A percentile compares a stretch with the other conserved stretches of the same genome.
These are phyloP conservation scores for Amphiprion percula DNA, from an alignment of 2,113 vertebrate species.

Conservation along the genomic window DNA sequence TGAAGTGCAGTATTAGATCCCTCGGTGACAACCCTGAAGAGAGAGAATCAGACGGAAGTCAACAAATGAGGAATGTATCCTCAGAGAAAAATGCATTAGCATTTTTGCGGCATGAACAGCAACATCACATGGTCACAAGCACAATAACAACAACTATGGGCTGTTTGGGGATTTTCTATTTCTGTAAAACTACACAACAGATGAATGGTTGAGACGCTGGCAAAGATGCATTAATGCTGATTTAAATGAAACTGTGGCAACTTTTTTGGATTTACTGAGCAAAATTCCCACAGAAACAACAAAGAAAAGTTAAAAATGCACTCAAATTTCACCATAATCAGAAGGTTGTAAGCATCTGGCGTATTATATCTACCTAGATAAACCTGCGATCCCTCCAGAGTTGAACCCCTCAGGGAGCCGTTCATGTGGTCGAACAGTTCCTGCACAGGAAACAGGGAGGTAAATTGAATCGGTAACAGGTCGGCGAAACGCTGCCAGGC, in stretches of 20 bases:
- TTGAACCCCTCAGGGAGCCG: conserved; percentile 88
- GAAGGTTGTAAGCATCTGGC: no score
- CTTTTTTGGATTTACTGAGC: no score
- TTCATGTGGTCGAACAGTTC: conserved; percentile 99
- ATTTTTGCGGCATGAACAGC: not conserved
- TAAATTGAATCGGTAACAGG: not conserved
- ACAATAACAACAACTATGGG: not conserved
- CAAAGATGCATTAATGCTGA: no score
- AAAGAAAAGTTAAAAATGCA: no score
- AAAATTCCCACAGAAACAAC: no score
- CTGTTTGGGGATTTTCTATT: no score
- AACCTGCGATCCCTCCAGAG: conserved; percentile 93
- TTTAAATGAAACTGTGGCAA: no score
- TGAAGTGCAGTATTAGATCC: conserved; percentile 96
- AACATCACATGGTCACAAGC: not conserved
- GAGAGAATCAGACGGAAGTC: not conserved
- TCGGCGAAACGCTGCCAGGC: accelerated
- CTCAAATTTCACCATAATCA: no score
- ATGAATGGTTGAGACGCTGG: no score
- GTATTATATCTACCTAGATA: conserved; percentile 89
- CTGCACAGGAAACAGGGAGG: conserved; percentile 70
- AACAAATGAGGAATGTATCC: not conserved
- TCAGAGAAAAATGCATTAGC: not conserved
- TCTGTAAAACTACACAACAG: no score
- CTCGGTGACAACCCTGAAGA: conserved; percentile 92